phyloP scores from a whole-genome alignment of 2,113 vertebrate genomes.

The Oncorhynchus tshawytscha region DNA sequence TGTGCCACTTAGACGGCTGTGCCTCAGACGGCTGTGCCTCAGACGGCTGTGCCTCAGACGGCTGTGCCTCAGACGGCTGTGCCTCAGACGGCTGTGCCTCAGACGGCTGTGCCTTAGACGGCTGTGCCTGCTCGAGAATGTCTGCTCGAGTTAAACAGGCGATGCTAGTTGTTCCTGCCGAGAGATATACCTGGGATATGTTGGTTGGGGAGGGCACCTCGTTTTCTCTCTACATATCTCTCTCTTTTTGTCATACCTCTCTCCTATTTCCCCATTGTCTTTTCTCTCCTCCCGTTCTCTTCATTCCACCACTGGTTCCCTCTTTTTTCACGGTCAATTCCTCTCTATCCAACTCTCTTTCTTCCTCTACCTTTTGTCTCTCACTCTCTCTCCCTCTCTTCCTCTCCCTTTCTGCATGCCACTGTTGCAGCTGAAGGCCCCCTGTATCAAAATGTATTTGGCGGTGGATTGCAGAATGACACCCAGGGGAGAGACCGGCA shows the following conservation, averaged over 20 bases:
- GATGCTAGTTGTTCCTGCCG: conserved; percentile 45
- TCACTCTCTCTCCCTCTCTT: conserved; percentile 7
- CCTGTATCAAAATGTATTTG: conserved; percentile 60
- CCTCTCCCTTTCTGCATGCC: conserved; percentile 26
- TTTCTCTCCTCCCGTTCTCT: background rate
- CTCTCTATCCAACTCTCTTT: background rate
- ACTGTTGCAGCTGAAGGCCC: conserved; percentile 38
- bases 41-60: too few species aligned
- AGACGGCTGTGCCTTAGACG: too few species aligned
- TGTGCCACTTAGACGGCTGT: background rate
- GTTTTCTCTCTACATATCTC: conserved; percentile 15
- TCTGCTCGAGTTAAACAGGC: conserved; percentile 61
- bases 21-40: too few species aligned
- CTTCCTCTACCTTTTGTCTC: background rate
- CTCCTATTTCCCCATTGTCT: background rate
- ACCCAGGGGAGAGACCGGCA: conserved; percentile 19
- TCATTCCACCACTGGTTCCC: conserved; percentile 10
- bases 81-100: too few species aligned
- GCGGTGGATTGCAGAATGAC: conserved; percentile 39
- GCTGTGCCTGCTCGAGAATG: conserved; percentile 32
- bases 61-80: too few species aligned
- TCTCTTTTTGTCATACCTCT: background rate
- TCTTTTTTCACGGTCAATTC: conserved; percentile 18
- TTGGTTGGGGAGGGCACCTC: conserved; percentile 19
- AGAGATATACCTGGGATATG: conserved; percentile 48